phyloP scores from a whole-genome alignment of 2,113 vertebrate genomes.

The Ciconia stormi region DNA sequence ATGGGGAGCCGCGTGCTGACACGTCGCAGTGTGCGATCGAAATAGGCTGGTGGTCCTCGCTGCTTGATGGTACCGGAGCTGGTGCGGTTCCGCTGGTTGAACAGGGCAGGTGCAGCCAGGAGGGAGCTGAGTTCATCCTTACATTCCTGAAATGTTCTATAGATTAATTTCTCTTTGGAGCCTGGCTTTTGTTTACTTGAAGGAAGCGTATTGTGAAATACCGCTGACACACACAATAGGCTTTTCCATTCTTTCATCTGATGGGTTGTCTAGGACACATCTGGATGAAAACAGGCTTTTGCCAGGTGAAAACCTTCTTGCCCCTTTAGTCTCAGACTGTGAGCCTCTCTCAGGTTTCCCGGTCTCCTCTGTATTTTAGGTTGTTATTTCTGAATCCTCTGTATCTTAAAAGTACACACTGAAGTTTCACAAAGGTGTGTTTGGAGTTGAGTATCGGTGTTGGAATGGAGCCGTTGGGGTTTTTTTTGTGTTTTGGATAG shows the following conservation, averaged over 20 bases:
- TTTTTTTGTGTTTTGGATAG: neutral
- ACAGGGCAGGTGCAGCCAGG: neutral
- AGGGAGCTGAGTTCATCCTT: neutral
- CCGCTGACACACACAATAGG: fast-evolving
- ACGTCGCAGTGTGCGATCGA: fast-evolving
- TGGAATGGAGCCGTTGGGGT: neutral
- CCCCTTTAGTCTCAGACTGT: no score
- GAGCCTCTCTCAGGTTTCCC: fast-evolving
- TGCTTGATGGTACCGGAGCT: neutral
- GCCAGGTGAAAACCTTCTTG: neutral
- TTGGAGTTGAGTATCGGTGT: fast-evolving
- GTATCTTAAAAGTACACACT: fast-evolving
- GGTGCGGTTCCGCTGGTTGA: neutral
- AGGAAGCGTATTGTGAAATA: neutral
- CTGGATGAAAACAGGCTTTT: neutral
- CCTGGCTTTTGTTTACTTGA: neutral
- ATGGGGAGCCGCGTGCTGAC: neutral
- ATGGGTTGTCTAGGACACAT: neutral
- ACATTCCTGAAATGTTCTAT: neutral
- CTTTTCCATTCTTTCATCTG: neutral
- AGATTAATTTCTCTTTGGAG: neutral
- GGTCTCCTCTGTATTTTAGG: neutral
- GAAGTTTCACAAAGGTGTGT: neutral
- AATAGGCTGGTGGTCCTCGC: neutral
- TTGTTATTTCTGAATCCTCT: neutral